Evolutionary conservation across 64 coral and sea anemone species (phyloP).

Genomic region (Platygyra sinensis): DNA sequence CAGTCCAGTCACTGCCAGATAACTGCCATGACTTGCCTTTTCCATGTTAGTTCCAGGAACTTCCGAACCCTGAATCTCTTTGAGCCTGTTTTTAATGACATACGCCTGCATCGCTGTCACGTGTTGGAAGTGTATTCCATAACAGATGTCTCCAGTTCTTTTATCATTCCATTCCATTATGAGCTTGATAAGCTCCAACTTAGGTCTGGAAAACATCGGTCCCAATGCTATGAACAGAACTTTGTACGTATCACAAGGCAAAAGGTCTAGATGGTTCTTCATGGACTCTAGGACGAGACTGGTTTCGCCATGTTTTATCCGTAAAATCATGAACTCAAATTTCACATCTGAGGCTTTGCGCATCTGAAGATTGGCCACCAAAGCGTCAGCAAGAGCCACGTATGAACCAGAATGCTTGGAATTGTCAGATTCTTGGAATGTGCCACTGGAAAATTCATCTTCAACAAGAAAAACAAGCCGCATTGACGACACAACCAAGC

Average conservation of each 20-base stretch:
- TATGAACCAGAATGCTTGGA: background rate
- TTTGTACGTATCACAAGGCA: constrained; percentile 56
- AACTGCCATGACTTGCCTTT: background rate
- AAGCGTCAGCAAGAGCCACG: constrained; percentile 55
- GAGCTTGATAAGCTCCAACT: constrained; percentile 56
- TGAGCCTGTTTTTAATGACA: constrained; percentile 74
- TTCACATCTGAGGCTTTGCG: constrained; percentile 81
- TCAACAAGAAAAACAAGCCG: constrained; percentile 70
- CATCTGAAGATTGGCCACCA: constrained; percentile 72
- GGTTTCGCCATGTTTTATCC: constrained; percentile 11
- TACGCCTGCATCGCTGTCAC: constrained; percentile 91
- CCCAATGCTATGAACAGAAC: constrained; percentile 89
- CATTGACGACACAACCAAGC: constrained; percentile 69
- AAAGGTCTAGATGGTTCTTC: constrained; percentile 46
- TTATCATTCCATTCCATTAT: constrained; percentile 55
- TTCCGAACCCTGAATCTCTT: constrained; percentile 1
- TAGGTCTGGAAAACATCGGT: constrained; percentile 76
- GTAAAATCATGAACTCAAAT: constrained; percentile 63
- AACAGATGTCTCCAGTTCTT: constrained; percentile 42
- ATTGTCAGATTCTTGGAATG: background rate
- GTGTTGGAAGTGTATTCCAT: constrained; percentile 93
- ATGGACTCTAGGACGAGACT: constrained; percentile 33
- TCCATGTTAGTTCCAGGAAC: background rate
- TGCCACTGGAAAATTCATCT: background rate
- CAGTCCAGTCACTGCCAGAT: constrained; percentile 75